Evolutionary conservation across 2,888 invertebrate species (phyloP), one percentile per base, ranked within the genome.

Genomic region (Lasioglossum calceatum): DNA sequence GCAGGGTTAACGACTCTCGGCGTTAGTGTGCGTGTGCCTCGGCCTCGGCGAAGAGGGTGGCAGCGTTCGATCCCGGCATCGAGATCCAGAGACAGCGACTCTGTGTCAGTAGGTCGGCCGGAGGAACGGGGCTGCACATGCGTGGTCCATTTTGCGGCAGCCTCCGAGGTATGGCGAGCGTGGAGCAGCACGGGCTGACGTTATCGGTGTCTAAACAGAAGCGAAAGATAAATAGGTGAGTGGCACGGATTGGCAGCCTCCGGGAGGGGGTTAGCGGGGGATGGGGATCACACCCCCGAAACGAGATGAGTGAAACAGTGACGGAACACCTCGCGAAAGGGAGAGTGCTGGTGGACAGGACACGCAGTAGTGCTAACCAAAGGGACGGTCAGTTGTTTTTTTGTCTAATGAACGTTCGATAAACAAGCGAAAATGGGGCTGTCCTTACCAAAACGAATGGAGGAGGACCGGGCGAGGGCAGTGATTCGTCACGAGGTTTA

Each of bases 101-200:
- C 42, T 81, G 85, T 86, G 86, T 85, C 86, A 86, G 36, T 86
- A 77, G 86, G 86, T 86, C 86, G 86, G 23, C 23, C 81, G 54
- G 36, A 44, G 58, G 42, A 86, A 77, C 77, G 67, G 79, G 85
- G 61, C 61, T 67, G 85, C 85, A 61, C 86, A 78, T 86, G 86
- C 86, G 84, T 58, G 85, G 44, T 74, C 50, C 74, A 42, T 64
- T 85, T 84, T 74, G 50, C 84, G 73, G 39, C 44, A 85, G 70
- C 77, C 84, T 23, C 64, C 36, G 64, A 85, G 85, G 58, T 42
- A 79, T 58, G 32, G 73, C 76, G 54, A 77, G 76, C 85, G 39
- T 47, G n/a, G 42, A 8, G 80, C 72, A 76, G 58, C 64, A 77
- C 79, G 42, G 77, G 44, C 58, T 54, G 73, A 54, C 47, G 84